Percentiles rank a stretch among this genome's conserved stretches.
phyloP scores from a whole-genome alignment of 2,113 vertebrate genomes.

The Rhinolophus sinicus region DNA sequence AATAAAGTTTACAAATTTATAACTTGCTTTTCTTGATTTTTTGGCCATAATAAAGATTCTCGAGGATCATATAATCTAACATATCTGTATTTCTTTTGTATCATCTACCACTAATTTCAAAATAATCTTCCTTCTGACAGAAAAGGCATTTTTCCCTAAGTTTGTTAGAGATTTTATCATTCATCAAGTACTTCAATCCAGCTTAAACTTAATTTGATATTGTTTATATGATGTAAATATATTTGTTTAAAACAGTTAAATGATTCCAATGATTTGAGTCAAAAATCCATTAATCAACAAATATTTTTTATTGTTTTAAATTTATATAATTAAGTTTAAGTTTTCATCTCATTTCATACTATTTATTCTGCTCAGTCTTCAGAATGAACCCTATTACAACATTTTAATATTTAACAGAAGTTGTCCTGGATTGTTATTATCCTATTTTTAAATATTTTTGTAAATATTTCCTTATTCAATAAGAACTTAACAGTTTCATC shows the following conservation, averaged over 20 bases:
- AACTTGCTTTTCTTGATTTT: neutral
- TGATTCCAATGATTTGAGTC: neutral
- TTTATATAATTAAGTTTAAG: neutral
- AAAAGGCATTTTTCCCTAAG: neutral
- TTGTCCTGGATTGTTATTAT: neutral
- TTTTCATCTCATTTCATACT: neutral
- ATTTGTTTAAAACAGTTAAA: conserved; percentile 25
- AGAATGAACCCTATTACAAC: neutral
- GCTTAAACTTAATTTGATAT: neutral
- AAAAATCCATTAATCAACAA: neutral
- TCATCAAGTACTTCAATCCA: neutral
- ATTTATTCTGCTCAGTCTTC: neutral
- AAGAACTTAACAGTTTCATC: neutral
- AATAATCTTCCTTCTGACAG: neutral
- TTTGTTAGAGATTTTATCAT: neutral
- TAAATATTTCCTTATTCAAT: neutral
- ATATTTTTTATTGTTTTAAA: neutral
- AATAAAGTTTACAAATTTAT: neutral
- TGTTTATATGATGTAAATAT: neutral
- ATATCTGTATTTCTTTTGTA: neutral
- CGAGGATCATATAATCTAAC: neutral
- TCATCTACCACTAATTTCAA: neutral
- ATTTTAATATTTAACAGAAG: neutral
- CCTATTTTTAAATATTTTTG: neutral
- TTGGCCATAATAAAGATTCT: neutral